Evolutionary conservation across 35 echinoderm and acorn worm genomes (phyloP).

Genomic region (Apostichopus parvimensis): DNA sequence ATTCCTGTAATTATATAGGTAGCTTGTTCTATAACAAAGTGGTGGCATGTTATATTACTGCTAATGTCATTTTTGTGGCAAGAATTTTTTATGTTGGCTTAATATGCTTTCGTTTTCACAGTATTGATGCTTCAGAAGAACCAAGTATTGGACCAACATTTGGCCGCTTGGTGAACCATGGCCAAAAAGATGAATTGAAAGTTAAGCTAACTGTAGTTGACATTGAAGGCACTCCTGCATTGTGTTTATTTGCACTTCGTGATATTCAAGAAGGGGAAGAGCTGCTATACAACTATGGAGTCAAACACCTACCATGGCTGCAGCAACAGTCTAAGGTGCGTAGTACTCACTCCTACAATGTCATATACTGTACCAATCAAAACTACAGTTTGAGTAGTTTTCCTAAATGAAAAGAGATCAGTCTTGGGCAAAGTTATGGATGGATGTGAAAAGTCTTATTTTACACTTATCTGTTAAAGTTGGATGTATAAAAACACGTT

Average conservation of each 20-base stretch:
- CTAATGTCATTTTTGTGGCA: too few relatives aligned
- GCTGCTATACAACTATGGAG: conserved; percentile 35
- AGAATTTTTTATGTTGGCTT: background rate
- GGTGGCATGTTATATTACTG: background rate
- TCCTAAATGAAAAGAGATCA: too few relatives aligned
- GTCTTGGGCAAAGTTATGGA: too few relatives aligned
- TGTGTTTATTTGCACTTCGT: conserved; percentile 44
- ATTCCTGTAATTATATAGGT: background rate
- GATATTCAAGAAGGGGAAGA: conserved; percentile 32
- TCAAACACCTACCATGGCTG: conserved; percentile 30
- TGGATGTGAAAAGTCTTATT: too few relatives aligned
- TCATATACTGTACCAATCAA: too few relatives aligned
- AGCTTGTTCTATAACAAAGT: background rate
- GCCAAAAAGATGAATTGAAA: conserved; percentile 35
- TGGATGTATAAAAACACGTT: too few relatives aligned
- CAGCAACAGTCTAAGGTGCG: background rate
- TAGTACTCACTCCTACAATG: background rate
- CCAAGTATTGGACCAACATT: background rate
- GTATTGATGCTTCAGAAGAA: conserved; percentile 44
- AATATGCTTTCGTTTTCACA: background rate
- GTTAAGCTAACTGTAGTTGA: conserved; percentile 1
- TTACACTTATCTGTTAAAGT: too few relatives aligned
- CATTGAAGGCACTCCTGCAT: background rate
- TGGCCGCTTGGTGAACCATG: conserved; percentile 46
- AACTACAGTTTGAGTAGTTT: too few relatives aligned